These are phyloP conservation scores for Oppia nitens DNA, from an alignment of 1,140 invertebrate genomes.

Conservation along the genomic window DNA sequence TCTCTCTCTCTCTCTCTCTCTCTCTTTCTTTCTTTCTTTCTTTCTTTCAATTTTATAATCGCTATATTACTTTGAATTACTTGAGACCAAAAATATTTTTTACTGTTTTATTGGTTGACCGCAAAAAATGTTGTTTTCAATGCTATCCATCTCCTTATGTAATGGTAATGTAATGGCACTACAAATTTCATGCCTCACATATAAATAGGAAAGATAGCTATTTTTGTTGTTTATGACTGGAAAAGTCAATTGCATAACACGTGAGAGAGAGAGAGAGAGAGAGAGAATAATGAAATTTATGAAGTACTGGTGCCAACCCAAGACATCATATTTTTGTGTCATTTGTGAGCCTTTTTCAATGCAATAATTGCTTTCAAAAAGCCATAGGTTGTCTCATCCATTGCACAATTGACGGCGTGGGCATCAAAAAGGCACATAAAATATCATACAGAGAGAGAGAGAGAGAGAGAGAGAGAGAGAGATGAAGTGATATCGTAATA, in stretches of 20 bases:
- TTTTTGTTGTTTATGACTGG: neutral
- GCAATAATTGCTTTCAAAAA: neutral
- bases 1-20: constrained; percentile 3
- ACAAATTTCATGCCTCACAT: too few species aligned
- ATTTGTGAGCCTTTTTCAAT: too few species aligned
- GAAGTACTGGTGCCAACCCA: neutral
- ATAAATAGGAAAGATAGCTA: neutral
- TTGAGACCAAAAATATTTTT: neutral
- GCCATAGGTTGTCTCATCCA: neutral
- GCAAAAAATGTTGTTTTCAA: too few species aligned
- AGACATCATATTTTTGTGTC: neutral
- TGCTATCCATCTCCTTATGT: neutral
- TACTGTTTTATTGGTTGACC: neutral
- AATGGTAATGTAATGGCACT: neutral
- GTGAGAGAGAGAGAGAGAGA: too few species aligned
- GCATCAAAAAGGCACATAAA: too few species aligned
- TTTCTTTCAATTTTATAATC: neutral
- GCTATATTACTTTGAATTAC: neutral
- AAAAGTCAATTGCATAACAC: neutral
- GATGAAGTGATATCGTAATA: too few species aligned
- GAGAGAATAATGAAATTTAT: neutral
- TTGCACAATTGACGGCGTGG: neutral
- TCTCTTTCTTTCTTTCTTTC: constrained; percentile 8
- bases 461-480: too few species aligned
- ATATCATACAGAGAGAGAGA: too few species aligned